Conservation (phyloP, 37 sponge, comb jelly and placozoan species). For the Oscarella lobularis region DNA sequence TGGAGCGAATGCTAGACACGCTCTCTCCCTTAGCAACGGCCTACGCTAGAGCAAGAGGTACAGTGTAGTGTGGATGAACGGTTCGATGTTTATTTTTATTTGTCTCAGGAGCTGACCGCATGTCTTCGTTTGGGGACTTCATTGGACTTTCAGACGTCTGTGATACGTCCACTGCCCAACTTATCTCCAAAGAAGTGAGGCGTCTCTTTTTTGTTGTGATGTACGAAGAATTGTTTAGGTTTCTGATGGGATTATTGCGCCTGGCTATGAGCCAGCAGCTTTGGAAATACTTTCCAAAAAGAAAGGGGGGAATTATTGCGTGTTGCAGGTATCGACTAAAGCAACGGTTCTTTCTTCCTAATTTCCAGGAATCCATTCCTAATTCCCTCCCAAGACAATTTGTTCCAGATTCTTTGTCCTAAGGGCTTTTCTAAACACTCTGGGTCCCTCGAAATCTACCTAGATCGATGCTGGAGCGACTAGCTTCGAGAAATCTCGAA, state of each 20-base stretch:
- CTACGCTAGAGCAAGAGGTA: constrained; percentile 14
- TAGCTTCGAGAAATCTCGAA: no score
- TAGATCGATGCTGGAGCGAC: no score
- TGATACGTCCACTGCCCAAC: constrained; percentile 7
- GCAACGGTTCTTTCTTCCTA: no score
- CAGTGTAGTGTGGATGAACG: background rate
- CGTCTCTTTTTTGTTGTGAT: background rate
- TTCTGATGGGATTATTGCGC: constrained; percentile 15
- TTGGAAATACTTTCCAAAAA: background rate
- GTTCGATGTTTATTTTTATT: background rate
- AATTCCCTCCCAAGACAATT: no score
- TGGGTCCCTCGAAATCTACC: no score
- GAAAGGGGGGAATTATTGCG: constrained; percentile 8
- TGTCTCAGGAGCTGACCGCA: constrained; percentile 9
- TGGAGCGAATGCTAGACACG: background rate
- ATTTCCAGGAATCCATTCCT: no score
- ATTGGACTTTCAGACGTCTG: constrained; percentile 11
- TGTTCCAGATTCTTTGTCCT: no score
- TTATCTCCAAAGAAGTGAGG: constrained; percentile 6
- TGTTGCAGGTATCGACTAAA: constrained; percentile 5
- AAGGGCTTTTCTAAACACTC: no score
- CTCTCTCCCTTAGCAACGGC: constrained; percentile 12
- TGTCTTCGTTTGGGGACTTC: constrained; percentile 15
- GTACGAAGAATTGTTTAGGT: background rate
- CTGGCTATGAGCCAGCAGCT: constrained; percentile 9